phyloP scores from a whole-genome alignment of 2,888 invertebrate genomes.

The Tinea pellionella region DNA sequence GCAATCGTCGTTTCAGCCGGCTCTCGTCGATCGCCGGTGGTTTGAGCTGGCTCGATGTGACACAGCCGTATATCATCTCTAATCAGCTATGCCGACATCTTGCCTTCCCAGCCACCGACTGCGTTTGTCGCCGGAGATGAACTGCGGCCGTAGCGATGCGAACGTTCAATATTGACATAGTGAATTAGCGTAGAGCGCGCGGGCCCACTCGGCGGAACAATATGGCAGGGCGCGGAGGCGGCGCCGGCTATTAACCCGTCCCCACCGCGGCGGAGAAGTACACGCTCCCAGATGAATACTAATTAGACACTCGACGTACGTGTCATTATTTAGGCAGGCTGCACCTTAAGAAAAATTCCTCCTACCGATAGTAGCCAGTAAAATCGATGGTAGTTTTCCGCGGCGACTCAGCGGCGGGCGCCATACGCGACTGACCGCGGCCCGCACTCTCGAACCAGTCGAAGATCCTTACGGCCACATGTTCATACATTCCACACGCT shows the following conservation, averaged over 20 bases:
- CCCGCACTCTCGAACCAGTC: neutral
- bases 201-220: constrained; percentile 55
- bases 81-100: constrained; percentile 91
- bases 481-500: neutral
- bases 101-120: constrained; percentile 78
- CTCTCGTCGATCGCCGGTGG: constrained; percentile 60
- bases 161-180: constrained; percentile 53
- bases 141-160: constrained; percentile 3
- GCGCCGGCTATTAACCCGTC: constrained; percentile 69
- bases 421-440: neutral
- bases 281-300: constrained; percentile 69
- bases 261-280: constrained; percentile 65
- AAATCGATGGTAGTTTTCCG: constrained; percentile 9
- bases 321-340: constrained; percentile 23
- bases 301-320: constrained; percentile 59
- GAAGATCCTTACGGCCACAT: neutral
- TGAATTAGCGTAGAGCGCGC: constrained; percentile 51
- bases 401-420: neutral
- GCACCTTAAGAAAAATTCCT: constrained; percentile 11
- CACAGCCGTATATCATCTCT: constrained; percentile 80
- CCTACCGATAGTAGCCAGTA: neutral
- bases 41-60: constrained; percentile 84
- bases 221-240: constrained; percentile 68
- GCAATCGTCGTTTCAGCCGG: constrained; percentile 15
- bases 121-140: constrained; percentile 21